phyloP scores from a whole-genome alignment of 1,140 invertebrate genomes.

The Elymnias hypermnestra region DNA sequence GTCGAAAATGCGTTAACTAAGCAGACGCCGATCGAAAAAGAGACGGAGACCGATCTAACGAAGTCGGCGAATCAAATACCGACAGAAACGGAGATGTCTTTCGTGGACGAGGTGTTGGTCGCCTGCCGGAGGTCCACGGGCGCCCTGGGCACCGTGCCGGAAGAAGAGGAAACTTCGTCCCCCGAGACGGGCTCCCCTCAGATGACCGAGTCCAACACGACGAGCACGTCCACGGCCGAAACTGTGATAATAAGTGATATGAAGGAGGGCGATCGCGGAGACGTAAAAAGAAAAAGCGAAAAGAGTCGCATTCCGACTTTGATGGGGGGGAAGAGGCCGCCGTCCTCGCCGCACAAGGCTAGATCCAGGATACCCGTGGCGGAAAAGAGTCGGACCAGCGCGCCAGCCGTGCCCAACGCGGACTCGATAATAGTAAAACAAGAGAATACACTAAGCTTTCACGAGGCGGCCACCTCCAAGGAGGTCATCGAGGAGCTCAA shows the following conservation, averaged over 20 bases:
- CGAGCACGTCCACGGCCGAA: constrained; percentile 80
- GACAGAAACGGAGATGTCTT: constrained; percentile 53
- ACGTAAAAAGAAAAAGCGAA: constrained; percentile 41
- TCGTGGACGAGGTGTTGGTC: constrained; percentile 65
- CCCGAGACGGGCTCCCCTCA: constrained; percentile 71
- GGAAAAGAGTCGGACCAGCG: constrained; percentile 27
- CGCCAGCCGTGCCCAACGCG: constrained; percentile 23
- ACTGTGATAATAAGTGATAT: constrained; percentile 77
- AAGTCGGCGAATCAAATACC: constrained; percentile 56
- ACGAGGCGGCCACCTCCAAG: constrained; percentile 83
- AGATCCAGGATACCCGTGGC: constrained; percentile 59
- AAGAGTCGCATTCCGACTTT: constrained; percentile 68
- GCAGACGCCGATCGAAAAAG: constrained; percentile 40
- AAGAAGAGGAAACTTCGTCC: constrained; percentile 77
- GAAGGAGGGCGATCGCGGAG: constrained; percentile 48
- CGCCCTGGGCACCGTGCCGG: constrained; percentile 77
- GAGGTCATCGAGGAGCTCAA: constrained; percentile 87
- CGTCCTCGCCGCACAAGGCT: constrained; percentile 51
- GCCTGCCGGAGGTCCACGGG: constrained; percentile 63
- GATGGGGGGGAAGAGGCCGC: constrained; percentile 58
- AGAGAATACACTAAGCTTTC: constrained; percentile 78
- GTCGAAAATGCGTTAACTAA: constrained; percentile 57
- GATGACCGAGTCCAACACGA: constrained; percentile 80
- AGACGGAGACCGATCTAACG: constrained; percentile 33
- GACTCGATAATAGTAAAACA: constrained; percentile 65